Percentiles rank a stretch among this genome's conserved stretches.
Conservation (phyloP, 2,797 vertebrate species). For the Hyperoplus immaculatus region DNA sequence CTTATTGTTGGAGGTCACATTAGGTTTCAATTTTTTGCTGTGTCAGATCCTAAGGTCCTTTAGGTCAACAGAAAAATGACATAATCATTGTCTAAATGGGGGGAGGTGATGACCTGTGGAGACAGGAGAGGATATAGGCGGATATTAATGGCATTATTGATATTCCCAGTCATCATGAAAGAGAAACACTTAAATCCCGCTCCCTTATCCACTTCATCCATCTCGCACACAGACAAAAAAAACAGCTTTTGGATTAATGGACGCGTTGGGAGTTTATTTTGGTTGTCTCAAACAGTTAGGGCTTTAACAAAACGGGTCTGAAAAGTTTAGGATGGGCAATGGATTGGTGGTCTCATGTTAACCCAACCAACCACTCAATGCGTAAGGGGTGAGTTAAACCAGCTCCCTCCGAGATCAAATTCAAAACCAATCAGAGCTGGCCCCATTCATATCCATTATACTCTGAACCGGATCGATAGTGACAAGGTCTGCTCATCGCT, state of each 20-base stretch:
- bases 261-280: conserved; percentile 25
- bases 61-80: conserved; percentile 56
- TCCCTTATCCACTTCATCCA: background rate
- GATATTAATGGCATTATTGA: conserved; percentile 69
- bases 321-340: background rate
- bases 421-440: conserved; percentile 70
- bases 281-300: conserved; percentile 25
- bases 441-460: conserved; percentile 77
- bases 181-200: conserved; percentile 44
- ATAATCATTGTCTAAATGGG: conserved; percentile 70
- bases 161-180: conserved; percentile 52
- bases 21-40: conserved; percentile 52
- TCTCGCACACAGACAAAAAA: conserved; percentile 1
- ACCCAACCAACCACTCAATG: conserved; percentile 18
- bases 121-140: conserved; percentile 52
- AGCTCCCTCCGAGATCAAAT: conserved; percentile 55
- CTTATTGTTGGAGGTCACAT: conserved; percentile 46
- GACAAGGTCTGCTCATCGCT: conserved; percentile 77
- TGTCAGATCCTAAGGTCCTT: conserved; percentile 37
- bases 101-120: conserved; percentile 57
- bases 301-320: background rate
- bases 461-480: conserved; percentile 71
- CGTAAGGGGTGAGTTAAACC: conserved; percentile 55
- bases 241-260: background rate
- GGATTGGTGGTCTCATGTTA: background rate